Evolutionary conservation across 2,797 vertebrate genomes (phyloP).

Genomic region (Rhinogobio ventralis): DNA sequence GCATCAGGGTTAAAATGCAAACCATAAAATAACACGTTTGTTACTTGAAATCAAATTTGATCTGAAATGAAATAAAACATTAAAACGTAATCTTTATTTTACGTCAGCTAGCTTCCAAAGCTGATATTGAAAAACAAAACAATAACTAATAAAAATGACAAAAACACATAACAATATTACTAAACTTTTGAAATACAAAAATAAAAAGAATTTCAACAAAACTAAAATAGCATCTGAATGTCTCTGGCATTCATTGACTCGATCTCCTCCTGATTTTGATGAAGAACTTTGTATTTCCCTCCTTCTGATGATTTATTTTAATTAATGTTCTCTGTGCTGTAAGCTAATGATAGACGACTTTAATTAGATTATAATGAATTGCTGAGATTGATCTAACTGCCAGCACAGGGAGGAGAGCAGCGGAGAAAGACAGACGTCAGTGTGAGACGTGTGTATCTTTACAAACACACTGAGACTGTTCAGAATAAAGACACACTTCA

Average conservation of each 20-base stretch:
- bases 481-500: neutral
- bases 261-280: too few species aligned
- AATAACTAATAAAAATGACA: neutral
- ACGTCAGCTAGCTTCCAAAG: too few species aligned
- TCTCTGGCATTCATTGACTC: too few species aligned
- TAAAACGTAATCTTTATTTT: too few species aligned
- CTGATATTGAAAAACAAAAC: too few species aligned
- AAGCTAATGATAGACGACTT: constrained; percentile 39
- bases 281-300: neutral
- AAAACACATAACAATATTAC: neutral
- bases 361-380: constrained; percentile 54
- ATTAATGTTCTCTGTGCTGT: constrained; percentile 44
- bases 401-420: neutral
- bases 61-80: neutral
- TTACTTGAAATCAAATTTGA: too few species aligned
- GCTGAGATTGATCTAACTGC: constrained; percentile 48
- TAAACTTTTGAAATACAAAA: neutral
- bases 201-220: too few species aligned
- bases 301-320: constrained; percentile 46
- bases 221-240: neutral
- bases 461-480: too few species aligned
- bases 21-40: too few species aligned
- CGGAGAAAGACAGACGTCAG: neutral
- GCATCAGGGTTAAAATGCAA: too few species aligned
- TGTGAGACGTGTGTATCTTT: neutral